Base-by-base conservation (phyloP, 1,140 invertebrate species). In the Parapsyche elsis region DNA sequence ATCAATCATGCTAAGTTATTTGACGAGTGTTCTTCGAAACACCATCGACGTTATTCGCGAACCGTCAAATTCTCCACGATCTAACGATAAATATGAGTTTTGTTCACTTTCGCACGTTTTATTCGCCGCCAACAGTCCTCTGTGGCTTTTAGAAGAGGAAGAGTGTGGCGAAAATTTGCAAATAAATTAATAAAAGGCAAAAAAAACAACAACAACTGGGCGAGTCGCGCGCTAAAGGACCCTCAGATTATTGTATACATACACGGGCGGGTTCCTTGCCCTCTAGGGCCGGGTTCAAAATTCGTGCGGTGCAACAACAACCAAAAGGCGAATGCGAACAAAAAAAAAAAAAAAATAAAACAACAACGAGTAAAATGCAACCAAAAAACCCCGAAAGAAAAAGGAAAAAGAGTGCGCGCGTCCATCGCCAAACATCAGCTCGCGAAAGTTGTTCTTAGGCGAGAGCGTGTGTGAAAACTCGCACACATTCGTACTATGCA, bases 211-310 rank as follows among this genome's bases (percentile, higher is more conserved):
- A 46, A 7, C 5, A 46, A 46, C 45, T 53, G 4, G 49, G 16
- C 16, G 10, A 53, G 16, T 53, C 10, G 16, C 49, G 49, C 49
- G 71, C 19, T n/a, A 45, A 49, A 38, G 24, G 71, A 16, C n/a
- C 30, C 38, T 16, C 26, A 73, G 67, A 79, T 71, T 79, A 79
- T 38, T 79, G 64, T 79, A 38, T 38, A 38, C 30, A 38, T 38
- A 71, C 78, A 79, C 81, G 76, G 19, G 80, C 73, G 67, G 67
- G 81, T 82, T 81, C 81, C 78, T 82, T 82, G 81, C 81, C 81
- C 81, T 82, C 76, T 82, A 80, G 81, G 81, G 74, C 81, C 76
- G 81, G 49, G 81, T 82, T 82, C 81, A 80, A 82, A 82, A 80
- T 82, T 80, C 78, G 77, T 75, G 44, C 73, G 16, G 71, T 46